Base-by-base conservation (phyloP, 2,113 vertebrate species). In the Terrapene triunguis region DNA sequence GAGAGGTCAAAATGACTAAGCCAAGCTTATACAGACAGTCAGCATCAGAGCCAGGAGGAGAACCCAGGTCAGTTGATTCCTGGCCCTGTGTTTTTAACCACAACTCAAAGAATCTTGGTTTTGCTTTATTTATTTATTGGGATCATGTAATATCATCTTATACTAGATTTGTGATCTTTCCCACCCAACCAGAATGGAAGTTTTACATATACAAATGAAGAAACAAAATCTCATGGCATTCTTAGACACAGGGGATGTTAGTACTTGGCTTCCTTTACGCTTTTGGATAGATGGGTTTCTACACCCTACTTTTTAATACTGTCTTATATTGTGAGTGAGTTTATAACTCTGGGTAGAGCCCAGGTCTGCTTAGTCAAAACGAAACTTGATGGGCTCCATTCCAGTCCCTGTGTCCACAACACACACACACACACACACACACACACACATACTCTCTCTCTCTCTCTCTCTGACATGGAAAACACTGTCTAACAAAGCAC, bases 61-160 rank as follows among this genome's bases (percentile, higher is more conserved):
- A 80, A 38, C 35, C 65, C 87, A 17, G 48, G 81, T 51, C 90
- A 5, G 12, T 80, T 38, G 24, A 76, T 88, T 96, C 89, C 85
- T 82, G 32, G 59, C 83, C 79, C 62, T 16, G 47, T 72, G 24
- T 12, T 47, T 89, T 88, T 10, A 16, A 8, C 25, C n/a, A 48
- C 92, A 55, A 89, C 48, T 44, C 87, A 25, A 25, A 21, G 38
- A 32, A 16, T 16, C 53, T 72, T 24, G 3, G 21, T 88, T 93
- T 82, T 42, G 86, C 84, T 55, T 82, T 13, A 86, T 69, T n/a
- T 59, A 42, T 1, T 78, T 81, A 92, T 91, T 94, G 80, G 9
- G 35, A 5, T 57, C 0, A 5, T 4, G 24, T 72, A 19, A 21
- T 0, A 0, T 92, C 44, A 22, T 87, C 87, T 93, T 19, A 7